Base-by-base conservation (phyloP, 2,113 vertebrate genomes). In the Pelodiscus sinensis region DNA sequence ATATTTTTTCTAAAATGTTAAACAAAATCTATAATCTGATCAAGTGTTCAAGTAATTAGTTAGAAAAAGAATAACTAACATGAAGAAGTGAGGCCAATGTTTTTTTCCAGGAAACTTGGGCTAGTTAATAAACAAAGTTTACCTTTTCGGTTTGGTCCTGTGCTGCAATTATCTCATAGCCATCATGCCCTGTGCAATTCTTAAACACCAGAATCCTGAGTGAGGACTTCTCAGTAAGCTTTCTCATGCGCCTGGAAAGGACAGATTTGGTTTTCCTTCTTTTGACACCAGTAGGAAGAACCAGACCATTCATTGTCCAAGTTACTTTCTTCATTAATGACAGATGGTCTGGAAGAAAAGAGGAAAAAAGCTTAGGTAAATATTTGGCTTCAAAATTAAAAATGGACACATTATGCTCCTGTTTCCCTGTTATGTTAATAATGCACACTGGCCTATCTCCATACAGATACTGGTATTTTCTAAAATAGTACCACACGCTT, bases 401-500 rank as follows among this genome's bases (percentile, higher is more conserved):
- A 96, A 85, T 10, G 79, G 95, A 90, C 96, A 94, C 81, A 95
- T 94, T 58, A 31, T n/a, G 15, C 18, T 94, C 88, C 89, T 91
- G 77, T 94, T 95, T 92, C 83, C 81, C 90, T 81, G 29, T 78
- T 92, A 87, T 88, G 90, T 97, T 90, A 96, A 95, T 97, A 96
- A 97, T 65, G 88, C 87, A 96, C 86, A 86, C 93, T 97, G 97
- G 97, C 96, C 95, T 90, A 94, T 93, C 95, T 98, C 94, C 97
- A 97, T 94, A 95, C 90, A 93, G 95, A 94, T 92, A 96, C 96
- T 97, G 97, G 96, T 97, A 97, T 98, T 97, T 95, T 97, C 97
- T 97, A 96, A 97, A 98, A 98, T 97, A 92, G 92, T 96, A 96
- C 97, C 97, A 97, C 97, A 97, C 97, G 97, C 97, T 98, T 97